phyloP scores from a whole-genome alignment of 2,888 invertebrate species.

The Cataglyphis altisquamis region DNA sequence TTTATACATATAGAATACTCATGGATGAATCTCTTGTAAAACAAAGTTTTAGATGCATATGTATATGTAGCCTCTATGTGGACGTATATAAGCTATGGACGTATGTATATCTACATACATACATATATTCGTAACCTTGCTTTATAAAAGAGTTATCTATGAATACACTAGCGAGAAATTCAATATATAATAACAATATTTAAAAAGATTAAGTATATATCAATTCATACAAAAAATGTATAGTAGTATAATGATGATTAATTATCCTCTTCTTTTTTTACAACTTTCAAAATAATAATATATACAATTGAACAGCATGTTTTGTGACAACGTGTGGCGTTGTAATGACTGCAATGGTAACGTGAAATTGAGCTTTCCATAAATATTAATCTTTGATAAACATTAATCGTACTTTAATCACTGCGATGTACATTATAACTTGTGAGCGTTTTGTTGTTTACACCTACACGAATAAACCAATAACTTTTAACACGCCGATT shows the following conservation, averaged over 20 bases:
- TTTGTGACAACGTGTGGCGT: conserved; percentile 4
- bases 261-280: neutral
- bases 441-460: conserved; percentile 29
- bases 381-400: conserved; percentile 47
- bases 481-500: conserved; percentile 22
- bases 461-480: conserved; percentile 20
- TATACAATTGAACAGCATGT: neutral
- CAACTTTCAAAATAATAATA: neutral
- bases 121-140: neutral
- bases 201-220: neutral
- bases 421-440: conserved; percentile 36
- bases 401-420: conserved; percentile 29
- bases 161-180: conserved; percentile 11
- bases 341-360: neutral
- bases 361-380: conserved; percentile 32
- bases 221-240: neutral
- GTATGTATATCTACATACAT: neutral
- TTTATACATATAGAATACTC: neutral
- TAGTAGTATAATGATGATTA: neutral
- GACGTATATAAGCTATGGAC: neutral
- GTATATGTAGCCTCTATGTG: neutral
- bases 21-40: neutral
- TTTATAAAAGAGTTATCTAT: neutral
- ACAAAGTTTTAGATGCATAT: neutral
- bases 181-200: neutral